These are phyloP conservation scores for Hycleus phaleratus DNA, from an alignment of 1,140 invertebrate genomes.

Conservation along the genomic window DNA sequence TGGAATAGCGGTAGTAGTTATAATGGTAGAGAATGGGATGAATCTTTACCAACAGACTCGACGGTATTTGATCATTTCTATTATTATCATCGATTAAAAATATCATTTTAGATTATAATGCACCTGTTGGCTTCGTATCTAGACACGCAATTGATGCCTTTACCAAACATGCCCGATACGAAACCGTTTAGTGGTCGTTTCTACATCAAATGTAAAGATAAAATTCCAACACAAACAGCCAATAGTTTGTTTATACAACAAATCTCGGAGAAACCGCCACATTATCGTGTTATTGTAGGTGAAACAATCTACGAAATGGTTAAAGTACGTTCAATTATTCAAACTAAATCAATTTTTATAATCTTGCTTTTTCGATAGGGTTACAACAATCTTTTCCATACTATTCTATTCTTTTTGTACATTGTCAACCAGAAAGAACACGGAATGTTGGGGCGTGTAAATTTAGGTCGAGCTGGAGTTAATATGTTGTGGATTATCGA, in stretches of 20 bases:
- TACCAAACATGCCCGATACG: constrained; percentile 66
- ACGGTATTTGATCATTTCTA: constrained; percentile 36
- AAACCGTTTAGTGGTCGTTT: constrained; percentile 60
- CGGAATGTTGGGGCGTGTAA: constrained; percentile 69
- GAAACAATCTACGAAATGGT: constrained; percentile 56
- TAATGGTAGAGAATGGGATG: constrained; percentile 69
- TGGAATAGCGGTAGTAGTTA: constrained; percentile 70
- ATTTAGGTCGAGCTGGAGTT: constrained; percentile 67
- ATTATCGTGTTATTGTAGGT: constrained; percentile 60
- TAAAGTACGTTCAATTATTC: constrained; percentile 44
- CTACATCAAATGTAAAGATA: constrained; percentile 51
- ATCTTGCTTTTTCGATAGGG: constrained; percentile 50
- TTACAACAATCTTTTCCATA: constrained; percentile 75
- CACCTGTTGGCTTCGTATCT: constrained; percentile 74
- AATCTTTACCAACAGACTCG: constrained; percentile 71
- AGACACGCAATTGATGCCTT: constrained; percentile 68
- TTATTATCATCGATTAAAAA: neutral
- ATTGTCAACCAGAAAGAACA: constrained; percentile 65
- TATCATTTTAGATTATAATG: constrained; percentile 62
- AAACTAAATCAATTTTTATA: neutral
- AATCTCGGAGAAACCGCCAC: constrained; percentile 57
- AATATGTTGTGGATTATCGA: constrained; percentile 70
- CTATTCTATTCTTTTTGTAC: constrained; percentile 69
- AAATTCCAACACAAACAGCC: constrained; percentile 40
- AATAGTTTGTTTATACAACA: constrained; percentile 49